A percentile compares a stretch with the other conserved stretches of the same genome.
These are phyloP conservation scores for Cephalopholis sonnerati DNA, from an alignment of 2,113 vertebrate genomes.

Conservation along the genomic window DNA sequence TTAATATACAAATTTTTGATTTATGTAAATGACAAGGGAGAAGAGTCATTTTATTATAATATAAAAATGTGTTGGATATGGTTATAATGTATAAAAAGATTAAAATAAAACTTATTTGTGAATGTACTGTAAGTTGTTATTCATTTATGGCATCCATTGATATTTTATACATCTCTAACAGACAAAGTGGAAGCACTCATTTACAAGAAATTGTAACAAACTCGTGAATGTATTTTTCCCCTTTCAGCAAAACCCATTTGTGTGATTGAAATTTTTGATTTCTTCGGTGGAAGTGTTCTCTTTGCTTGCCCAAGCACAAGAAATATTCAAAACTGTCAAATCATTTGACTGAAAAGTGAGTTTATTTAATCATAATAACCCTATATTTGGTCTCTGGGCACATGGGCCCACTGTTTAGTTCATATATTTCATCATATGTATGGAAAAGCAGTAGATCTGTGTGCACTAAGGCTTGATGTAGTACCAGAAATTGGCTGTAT, in stretches of 20 bases:
- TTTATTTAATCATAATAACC: no score
- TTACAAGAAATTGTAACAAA: neutral
- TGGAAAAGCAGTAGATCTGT: no score
- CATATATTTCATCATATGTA: no score
- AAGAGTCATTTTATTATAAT: slow-evolving; percentile 85
- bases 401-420: no score
- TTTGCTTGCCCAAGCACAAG: no score
- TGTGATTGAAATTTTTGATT: no score
- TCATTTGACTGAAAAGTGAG: no score
- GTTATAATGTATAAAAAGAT: slow-evolving; percentile 84
- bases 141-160: neutral
- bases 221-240: neutral
- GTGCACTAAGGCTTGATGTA: no score
- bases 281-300: no score
- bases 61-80: slow-evolving; percentile 84
- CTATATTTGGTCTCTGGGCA: no score
- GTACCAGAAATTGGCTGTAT: no score
- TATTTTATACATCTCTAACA: neutral
- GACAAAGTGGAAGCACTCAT: neutral
- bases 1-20: slow-evolving; percentile 83
- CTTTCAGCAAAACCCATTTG: neutral
- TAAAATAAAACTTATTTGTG: slow-evolving; percentile 87
- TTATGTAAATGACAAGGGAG: slow-evolving; percentile 81
- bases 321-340: no score
- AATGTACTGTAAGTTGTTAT: slow-evolving; percentile 63